phyloP scores from a whole-genome alignment of 2,888 invertebrate genomes.

The Drosophila subsilvestris region DNA sequence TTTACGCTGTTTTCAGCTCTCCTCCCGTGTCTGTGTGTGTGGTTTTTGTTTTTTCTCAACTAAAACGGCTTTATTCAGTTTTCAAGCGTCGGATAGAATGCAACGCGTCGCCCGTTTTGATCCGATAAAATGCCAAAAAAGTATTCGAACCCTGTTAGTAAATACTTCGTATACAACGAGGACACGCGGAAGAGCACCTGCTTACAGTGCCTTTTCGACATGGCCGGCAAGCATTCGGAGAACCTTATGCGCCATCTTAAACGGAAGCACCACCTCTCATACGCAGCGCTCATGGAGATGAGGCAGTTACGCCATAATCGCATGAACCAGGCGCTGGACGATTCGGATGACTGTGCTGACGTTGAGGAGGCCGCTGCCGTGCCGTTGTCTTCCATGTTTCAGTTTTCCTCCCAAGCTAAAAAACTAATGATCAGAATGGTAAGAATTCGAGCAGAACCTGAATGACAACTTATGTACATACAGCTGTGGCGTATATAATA shows the following conservation, averaged over 20 bases:
- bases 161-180: conserved; percentile 61
- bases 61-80: conserved; percentile 47
- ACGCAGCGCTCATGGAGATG: conserved; percentile 48
- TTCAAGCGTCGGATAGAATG: conserved; percentile 29
- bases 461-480: background rate
- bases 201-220: conserved; percentile 53
- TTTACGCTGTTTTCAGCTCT: conserved; percentile 46
- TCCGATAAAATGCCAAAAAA: conserved; percentile 46
- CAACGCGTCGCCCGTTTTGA: background rate
- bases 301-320: conserved; percentile 28
- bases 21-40: background rate
- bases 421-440: conserved; percentile 56
- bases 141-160: conserved; percentile 55
- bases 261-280: conserved; percentile 55
- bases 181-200: conserved; percentile 63
- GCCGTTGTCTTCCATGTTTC: conserved; percentile 53
- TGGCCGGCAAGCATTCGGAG: conserved; percentile 66
- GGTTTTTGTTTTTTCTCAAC: background rate
- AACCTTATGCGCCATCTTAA: conserved; percentile 66
- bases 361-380: background rate
- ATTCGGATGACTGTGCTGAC: no score
- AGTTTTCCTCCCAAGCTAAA: conserved; percentile 52
- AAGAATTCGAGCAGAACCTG: conserved; percentile 14
- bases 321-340: background rate
- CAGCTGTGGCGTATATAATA: no score